Base-by-base conservation (phyloP, 2,888 invertebrate species). In the Hirudinaria manillensis region DNA sequence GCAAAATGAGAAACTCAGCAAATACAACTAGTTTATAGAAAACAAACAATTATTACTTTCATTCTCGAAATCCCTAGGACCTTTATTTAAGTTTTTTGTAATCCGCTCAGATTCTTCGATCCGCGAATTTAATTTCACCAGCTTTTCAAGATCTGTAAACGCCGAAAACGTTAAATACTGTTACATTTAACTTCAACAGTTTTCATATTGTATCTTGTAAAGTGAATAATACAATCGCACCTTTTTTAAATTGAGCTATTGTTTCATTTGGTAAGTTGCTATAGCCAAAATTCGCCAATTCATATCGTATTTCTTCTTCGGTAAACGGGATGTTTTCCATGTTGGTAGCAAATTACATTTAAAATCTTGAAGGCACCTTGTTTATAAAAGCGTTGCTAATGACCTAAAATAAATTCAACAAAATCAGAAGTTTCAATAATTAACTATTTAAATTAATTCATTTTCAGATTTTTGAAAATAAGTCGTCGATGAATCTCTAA, bases 301-400 rank as follows among this genome's bases (percentile, higher is more conserved):
- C 84, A 65, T 83, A 82, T 76, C 82, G 76, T n/a, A 85, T 84
- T 77, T 85, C 85, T 75, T 83, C 82, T 78, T 84, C 83, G 38
- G 83, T 83, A 76, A 84, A 84, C 51, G 76, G 70, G 61, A 78
- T 76, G 36, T 76, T 75, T 29, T 78, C 78, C 79, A 79, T 79
- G 32, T 13, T 68, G 24, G n/a, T 19, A 61, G 24, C n/a, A 61
- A 61, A 61, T 61, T 7, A 13, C n/a, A 61, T 29, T 61, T 27
- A 61, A 61, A 61, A 27, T 61, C 7, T 10, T 16, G 7, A 61
- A 61, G 29, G 24, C 29, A 61, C 61, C 29, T 27, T 61, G 61
- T 61, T 45, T 45, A 45, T 45, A 45, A 45, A 45, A 16, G 45
- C 56, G 61, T 61, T 61, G 61, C 61, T 61, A 61, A 61, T 29